phyloP scores from a whole-genome alignment of 1,140 invertebrate genomes.

The Sitophilus oryzae region DNA sequence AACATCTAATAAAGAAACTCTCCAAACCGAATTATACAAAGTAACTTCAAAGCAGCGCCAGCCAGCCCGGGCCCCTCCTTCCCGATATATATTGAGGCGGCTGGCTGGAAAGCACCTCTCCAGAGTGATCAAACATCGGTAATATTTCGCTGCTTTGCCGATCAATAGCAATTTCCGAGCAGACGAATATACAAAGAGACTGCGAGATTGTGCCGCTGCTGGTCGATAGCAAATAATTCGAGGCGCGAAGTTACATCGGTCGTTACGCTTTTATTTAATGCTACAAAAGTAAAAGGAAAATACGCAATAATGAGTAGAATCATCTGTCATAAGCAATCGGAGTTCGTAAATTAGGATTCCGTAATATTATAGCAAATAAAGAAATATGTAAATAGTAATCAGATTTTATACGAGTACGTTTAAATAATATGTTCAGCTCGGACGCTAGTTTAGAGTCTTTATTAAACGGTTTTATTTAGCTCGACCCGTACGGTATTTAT shows the following conservation, averaged over 20 bases:
- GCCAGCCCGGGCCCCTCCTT: slow-evolving; percentile 2
- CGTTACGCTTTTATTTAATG: no score
- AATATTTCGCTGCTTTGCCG: slow-evolving; percentile 5
- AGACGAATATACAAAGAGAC: slow-evolving; percentile 7
- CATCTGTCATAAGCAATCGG: no score
- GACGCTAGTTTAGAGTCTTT: no score
- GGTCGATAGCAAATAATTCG: slow-evolving; percentile 4
- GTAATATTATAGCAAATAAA: no score
- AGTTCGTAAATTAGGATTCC: no score
- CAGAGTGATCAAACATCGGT: slow-evolving; percentile 5
- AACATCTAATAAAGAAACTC: slow-evolving; percentile 10
- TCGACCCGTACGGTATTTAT: no score
- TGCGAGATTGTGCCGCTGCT: background rate
- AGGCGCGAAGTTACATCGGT: background rate
- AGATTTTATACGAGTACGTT: no score
- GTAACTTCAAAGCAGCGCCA: slow-evolving; percentile 11
- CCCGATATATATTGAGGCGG: slow-evolving; percentile 8
- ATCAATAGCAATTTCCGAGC: slow-evolving; percentile 7
- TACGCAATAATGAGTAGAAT: no score
- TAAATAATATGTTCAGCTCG: no score
- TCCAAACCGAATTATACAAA: slow-evolving; percentile 6
- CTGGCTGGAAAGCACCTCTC: slow-evolving; percentile 8
- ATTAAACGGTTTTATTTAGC: no score
- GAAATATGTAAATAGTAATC: no score
- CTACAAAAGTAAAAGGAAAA: no score